Evolutionary conservation across 2,888 invertebrate species (phyloP).

Genomic region (Tuta absoluta): DNA sequence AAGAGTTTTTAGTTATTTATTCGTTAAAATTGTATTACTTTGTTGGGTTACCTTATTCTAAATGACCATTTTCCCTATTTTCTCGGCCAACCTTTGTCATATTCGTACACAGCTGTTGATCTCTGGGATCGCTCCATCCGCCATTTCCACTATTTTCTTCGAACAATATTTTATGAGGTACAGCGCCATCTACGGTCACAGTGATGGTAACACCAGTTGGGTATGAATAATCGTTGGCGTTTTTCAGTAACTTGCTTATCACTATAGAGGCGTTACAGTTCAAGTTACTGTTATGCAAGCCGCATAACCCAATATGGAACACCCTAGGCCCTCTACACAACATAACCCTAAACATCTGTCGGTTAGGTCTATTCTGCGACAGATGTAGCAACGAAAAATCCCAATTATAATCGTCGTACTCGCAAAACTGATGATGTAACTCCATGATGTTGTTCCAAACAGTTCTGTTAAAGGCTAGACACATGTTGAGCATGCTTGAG

Average conservation of each 20-base stretch:
- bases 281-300: slow-evolving; percentile 96
- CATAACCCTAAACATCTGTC: slow-evolving; percentile 90
- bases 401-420: slow-evolving; percentile 99
- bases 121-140: slow-evolving; percentile 97
- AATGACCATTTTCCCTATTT: slow-evolving; percentile 36
- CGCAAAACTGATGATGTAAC: slow-evolving; percentile 93
- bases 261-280: slow-evolving; percentile 93
- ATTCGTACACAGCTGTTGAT: slow-evolving; percentile 90
- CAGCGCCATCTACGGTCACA: slow-evolving; percentile 89
- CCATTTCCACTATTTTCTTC: slow-evolving; percentile 99
- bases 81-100: slow-evolving; percentile 81
- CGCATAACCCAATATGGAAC: slow-evolving; percentile 99
- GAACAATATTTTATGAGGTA: slow-evolving; percentile 90
- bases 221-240: slow-evolving; percentile 86
- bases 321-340: slow-evolving; percentile 96
- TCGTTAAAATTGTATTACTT: too few species aligned
- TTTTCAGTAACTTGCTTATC: slow-evolving; percentile 88
- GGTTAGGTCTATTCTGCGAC: slow-evolving; percentile 89
- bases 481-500: slow-evolving; percentile 99
- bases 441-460: slow-evolving; percentile 92
- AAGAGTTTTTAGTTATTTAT: too few species aligned
- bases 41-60: background rate
- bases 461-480: slow-evolving; percentile 95
- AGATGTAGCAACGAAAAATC: slow-evolving; percentile 98
- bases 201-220: slow-evolving; percentile 86